Evolutionary conservation across 2,888 invertebrate species (phyloP).

Genomic region (Coleophora deauratella): DNA sequence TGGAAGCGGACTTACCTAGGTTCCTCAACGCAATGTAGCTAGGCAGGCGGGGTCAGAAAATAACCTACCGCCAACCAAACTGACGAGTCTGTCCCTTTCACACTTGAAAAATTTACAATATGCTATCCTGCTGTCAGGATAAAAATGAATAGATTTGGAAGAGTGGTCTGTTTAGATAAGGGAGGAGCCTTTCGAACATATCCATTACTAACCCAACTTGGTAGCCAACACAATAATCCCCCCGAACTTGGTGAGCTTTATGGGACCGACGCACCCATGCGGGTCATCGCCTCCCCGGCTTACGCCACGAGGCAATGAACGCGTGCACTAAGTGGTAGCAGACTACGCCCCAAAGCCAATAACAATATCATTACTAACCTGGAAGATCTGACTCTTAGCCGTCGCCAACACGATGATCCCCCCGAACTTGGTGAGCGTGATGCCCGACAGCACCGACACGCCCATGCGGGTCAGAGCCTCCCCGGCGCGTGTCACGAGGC

Average conservation of each 20-base stretch:
- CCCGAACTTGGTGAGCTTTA: constrained; percentile 97
- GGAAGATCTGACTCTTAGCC: constrained; percentile 98
- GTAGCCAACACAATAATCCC: constrained; percentile 97
- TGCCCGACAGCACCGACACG: constrained; percentile 96
- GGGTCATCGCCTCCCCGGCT: constrained; percentile 87
- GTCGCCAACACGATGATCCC: constrained; percentile 97
- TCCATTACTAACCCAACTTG: constrained; percentile 77
- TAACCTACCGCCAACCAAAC: too few species aligned
- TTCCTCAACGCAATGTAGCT: too few species aligned
- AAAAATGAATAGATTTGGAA: too few species aligned
- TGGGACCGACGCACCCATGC: constrained; percentile 96
- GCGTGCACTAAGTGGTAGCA: constrained; percentile 97
- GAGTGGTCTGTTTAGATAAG: too few species aligned
- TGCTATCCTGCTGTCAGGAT: too few species aligned
- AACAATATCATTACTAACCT: constrained; percentile 45
- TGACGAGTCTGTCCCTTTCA: too few species aligned
- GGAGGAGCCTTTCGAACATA: too few species aligned
- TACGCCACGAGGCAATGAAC: constrained; percentile 85
- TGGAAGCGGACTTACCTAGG: too few species aligned
- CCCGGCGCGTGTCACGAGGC: constrained; percentile 83
- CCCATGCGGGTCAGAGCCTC: constrained; percentile 94
- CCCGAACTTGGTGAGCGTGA: constrained; percentile 97
- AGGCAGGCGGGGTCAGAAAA: too few species aligned
- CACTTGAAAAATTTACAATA: too few species aligned
- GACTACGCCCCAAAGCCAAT: constrained; percentile 98